Evolutionary conservation across 2,113 vertebrate genomes (phyloP).

Genomic region (Gambusia holbrooki): DNA sequence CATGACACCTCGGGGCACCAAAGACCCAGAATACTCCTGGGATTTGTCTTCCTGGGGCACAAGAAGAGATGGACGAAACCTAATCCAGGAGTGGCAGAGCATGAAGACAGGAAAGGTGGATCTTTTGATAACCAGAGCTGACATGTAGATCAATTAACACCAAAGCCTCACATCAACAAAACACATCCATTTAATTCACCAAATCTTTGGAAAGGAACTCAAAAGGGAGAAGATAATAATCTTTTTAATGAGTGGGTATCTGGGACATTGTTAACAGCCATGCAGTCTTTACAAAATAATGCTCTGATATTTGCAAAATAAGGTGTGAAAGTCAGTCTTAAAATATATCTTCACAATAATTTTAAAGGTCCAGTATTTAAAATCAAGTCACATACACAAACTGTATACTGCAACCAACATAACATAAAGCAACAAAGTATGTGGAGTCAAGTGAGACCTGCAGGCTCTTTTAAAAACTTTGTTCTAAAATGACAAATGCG

Average conservation of each 20-base stretch:
- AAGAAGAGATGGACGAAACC: conserved; percentile 71
- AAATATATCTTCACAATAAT: too few species aligned
- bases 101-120: conserved; percentile 77
- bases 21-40: conserved; percentile 78
- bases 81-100: conserved; percentile 76
- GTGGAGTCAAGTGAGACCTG: too few species aligned
- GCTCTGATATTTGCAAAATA: too few species aligned
- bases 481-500: too few species aligned
- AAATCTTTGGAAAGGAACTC: neutral
- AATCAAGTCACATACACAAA: too few species aligned
- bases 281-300: too few species aligned
- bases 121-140: neutral
- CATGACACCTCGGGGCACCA: conserved; percentile 78
- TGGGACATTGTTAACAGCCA: neutral
- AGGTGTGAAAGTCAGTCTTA: too few species aligned
- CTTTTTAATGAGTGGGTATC: neutral
- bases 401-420: too few species aligned
- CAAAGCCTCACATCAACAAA: neutral
- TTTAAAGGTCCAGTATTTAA: too few species aligned
- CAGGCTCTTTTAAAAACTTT: too few species aligned
- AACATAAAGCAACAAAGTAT: too few species aligned
- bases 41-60: conserved; percentile 64
- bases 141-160: neutral
- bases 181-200: neutral
- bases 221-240: neutral